Evolutionary conservation across 2,113 vertebrate genomes (phyloP).

Genomic region (Cyanoliseus patagonus): DNA sequence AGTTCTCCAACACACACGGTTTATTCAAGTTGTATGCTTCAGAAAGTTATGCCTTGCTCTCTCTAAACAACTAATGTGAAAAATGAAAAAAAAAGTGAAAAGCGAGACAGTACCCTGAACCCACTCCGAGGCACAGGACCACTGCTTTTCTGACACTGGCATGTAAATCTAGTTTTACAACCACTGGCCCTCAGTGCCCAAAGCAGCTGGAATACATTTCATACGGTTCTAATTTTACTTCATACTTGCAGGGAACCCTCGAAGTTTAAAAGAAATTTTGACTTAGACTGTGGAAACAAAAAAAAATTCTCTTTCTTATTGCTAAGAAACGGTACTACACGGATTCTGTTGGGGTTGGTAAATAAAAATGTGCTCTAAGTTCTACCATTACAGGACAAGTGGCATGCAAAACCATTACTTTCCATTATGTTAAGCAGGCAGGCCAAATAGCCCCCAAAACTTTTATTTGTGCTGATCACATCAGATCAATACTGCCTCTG

Average conservation of each 20-base stretch:
- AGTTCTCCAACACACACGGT: neutral
- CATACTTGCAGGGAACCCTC: neutral
- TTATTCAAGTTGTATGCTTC: neutral
- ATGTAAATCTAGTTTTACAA: neutral
- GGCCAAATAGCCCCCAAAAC: neutral
- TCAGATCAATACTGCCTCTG: neutral
- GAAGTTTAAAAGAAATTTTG: neutral
- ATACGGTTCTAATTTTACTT: neutral
- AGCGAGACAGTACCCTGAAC: neutral
- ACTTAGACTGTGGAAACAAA: neutral
- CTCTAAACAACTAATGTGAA: neutral
- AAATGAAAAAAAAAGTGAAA: neutral
- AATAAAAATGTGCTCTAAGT: neutral
- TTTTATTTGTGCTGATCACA: neutral
- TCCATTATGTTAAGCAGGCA: neutral
- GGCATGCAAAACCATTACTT: neutral
- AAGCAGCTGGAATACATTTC: neutral
- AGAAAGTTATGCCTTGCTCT: neutral
- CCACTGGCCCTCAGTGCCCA: neutral
- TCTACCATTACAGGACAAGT: neutral
- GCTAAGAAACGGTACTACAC: rapidly evolving
- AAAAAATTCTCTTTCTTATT: neutral
- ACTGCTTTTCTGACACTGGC: neutral
- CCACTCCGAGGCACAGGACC: neutral
- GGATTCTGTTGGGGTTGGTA: neutral